A percentile compares a stretch with the other conserved stretches of the same genome.
phyloP scores from a whole-genome alignment of 2,797 vertebrate species.

The Notoglanidium macrostoma region DNA sequence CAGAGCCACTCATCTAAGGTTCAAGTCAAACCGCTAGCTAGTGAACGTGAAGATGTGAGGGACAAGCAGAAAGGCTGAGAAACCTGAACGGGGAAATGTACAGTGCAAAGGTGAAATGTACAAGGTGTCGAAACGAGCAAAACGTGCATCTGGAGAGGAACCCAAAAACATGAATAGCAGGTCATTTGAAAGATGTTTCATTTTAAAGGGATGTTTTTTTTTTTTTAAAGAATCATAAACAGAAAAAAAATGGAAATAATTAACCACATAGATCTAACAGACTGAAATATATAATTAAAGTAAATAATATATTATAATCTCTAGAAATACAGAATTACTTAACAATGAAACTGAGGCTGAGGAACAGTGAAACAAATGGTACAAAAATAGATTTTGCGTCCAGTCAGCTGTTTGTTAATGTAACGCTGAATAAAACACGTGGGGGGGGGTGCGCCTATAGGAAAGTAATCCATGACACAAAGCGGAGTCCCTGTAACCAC shows the following conservation, averaged over 20 bases:
- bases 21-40: not conserved
- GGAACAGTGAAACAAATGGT: not conserved
- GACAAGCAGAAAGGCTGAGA: not conserved
- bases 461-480: not conserved
- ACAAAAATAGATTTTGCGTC: not conserved
- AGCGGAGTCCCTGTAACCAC: not conserved
- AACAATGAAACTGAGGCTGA: not conserved
- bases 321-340: too few relatives aligned
- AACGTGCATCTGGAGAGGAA: not conserved
- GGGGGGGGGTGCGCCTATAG: not conserved
- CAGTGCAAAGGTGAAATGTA: not conserved
- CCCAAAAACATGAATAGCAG: not conserved
- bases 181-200: not conserved
- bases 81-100: not conserved
- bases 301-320: not conserved
- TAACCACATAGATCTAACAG: not conserved
- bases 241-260: not conserved
- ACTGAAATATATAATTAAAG: not conserved
- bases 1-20: not conserved
- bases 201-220: not conserved
- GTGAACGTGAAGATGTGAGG: not conserved
- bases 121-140: not conserved
- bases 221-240: not conserved
- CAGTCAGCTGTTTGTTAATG: not conserved
- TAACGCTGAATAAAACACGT: not conserved